Conservation (phyloP, 1,140 invertebrate genomes). For the Thereuonema tuberculata region DNA sequence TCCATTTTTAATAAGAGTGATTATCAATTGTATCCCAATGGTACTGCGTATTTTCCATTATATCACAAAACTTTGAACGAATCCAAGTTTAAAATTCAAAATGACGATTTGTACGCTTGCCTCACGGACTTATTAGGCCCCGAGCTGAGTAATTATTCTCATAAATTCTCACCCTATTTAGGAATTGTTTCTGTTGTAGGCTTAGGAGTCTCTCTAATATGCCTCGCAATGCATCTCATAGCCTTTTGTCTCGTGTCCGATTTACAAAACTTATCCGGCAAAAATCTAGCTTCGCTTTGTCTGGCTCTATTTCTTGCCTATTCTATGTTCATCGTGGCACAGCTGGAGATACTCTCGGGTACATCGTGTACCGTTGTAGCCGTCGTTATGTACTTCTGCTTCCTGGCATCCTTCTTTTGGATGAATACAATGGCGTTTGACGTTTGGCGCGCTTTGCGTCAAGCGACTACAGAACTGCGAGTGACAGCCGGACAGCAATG, state of each 20-base stretch:
- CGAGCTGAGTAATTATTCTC: slow-evolving; percentile 41
- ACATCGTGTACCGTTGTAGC: slow-evolving; percentile 30
- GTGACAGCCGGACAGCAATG: slow-evolving; percentile 21
- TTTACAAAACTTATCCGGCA: slow-evolving; percentile 38
- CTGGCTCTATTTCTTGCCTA: slow-evolving; percentile 36
- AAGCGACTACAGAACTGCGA: slow-evolving; percentile 37
- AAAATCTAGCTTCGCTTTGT: slow-evolving; percentile 38
- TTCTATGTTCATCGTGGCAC: slow-evolving; percentile 33
- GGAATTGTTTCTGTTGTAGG: slow-evolving; percentile 35
- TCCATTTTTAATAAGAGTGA: neutral
- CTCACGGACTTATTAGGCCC: slow-evolving; percentile 36
- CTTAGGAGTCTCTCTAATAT: slow-evolving; percentile 36
- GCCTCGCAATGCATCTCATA: slow-evolving; percentile 35
- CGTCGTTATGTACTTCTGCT: slow-evolving; percentile 32
- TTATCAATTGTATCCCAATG: neutral
- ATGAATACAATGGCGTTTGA: slow-evolving; percentile 45
- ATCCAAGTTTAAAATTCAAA: neutral
- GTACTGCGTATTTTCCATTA: neutral
- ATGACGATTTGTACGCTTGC: neutral
- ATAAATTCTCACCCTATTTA: slow-evolving; percentile 33
- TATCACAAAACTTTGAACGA: neutral
- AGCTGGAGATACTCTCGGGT: slow-evolving; percentile 22
- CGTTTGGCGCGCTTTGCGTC: slow-evolving; percentile 38
- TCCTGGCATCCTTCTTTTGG: slow-evolving; percentile 41
- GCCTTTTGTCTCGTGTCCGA: slow-evolving; percentile 35